Evolutionary conservation across 2,113 vertebrate genomes (phyloP).

Genomic region (Xiphophorus couchianus): DNA sequence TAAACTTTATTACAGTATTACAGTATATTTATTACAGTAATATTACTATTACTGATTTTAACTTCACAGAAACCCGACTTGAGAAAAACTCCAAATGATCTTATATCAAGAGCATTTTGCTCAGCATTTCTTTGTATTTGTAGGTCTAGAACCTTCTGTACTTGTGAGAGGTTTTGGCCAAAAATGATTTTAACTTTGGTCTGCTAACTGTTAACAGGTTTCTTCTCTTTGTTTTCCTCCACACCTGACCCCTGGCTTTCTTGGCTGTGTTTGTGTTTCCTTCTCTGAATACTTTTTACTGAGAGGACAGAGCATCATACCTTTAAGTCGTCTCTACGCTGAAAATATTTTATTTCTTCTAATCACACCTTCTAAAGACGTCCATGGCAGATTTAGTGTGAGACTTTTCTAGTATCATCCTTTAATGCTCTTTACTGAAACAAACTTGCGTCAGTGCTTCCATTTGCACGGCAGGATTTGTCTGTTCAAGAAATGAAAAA

Average conservation of each 20-base stretch:
- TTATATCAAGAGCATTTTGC: not conserved
- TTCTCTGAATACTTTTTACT: not conserved
- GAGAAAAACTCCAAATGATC: not conserved
- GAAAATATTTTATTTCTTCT: not conserved
- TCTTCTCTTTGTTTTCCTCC: not conserved
- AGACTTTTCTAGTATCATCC: not conserved
- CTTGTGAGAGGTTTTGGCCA: not conserved
- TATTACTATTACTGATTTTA: too few species aligned
- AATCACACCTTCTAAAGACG: not conserved
- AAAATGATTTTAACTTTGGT: not conserved
- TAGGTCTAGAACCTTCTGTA: too few species aligned
- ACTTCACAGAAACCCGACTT: not conserved
- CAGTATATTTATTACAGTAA: too few species aligned
- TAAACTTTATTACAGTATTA: too few species aligned
- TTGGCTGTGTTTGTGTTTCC: not conserved
- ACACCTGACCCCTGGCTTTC: not conserved
- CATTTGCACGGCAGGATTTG: not conserved
- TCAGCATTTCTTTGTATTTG: not conserved
- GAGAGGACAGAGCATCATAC: not conserved
- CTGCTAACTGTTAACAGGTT: not conserved
- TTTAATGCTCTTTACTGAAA: not conserved
- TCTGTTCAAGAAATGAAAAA: slow-evolving; percentile 3
- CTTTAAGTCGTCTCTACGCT: not conserved
- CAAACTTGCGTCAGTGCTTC: slow-evolving; percentile 1
- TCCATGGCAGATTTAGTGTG: not conserved